Percentiles rank a stretch among this genome's conserved stretches.
phyloP scores from a whole-genome alignment of 2,113 vertebrate species.

The Telmatochromis sp. region DNA sequence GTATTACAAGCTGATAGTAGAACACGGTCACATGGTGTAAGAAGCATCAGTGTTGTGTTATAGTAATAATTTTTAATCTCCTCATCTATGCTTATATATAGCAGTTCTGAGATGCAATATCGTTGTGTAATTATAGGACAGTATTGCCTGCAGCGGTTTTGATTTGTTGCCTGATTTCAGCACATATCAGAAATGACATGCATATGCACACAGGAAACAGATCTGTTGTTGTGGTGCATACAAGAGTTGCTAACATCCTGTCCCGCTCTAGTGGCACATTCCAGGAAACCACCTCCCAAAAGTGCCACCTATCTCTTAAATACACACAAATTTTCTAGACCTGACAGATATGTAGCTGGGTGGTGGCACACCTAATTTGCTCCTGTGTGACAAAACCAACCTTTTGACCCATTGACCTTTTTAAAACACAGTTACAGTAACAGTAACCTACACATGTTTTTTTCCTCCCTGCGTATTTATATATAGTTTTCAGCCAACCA shows the following conservation, averaged over 20 bases:
- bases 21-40: not conserved
- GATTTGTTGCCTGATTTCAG: slow-evolving; percentile 14
- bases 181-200: slow-evolving; percentile 11
- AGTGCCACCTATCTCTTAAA: slow-evolving; percentile 26
- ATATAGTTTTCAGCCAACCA: not conserved
- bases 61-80: not conserved
- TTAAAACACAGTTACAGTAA: not conserved
- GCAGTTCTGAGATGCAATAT: not conserved
- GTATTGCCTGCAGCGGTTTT: not conserved
- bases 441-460: not conserved
- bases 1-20: not conserved
- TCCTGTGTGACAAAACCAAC: not conserved
- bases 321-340: not conserved
- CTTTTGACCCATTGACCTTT: not conserved
- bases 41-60: not conserved
- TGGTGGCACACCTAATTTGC: slow-evolving; percentile 21
- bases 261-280: slow-evolving; percentile 68
- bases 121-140: not conserved
- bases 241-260: slow-evolving; percentile 73
- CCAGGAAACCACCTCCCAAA: slow-evolving; percentile 65
- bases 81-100: not conserved
- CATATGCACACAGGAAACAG: slow-evolving; percentile 60
- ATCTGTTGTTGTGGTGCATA: slow-evolving; percentile 60
- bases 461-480: not conserved
- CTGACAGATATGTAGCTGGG: not conserved